phyloP scores from a whole-genome alignment of 1,140 invertebrate species.

The Berghia stephanieae region DNA sequence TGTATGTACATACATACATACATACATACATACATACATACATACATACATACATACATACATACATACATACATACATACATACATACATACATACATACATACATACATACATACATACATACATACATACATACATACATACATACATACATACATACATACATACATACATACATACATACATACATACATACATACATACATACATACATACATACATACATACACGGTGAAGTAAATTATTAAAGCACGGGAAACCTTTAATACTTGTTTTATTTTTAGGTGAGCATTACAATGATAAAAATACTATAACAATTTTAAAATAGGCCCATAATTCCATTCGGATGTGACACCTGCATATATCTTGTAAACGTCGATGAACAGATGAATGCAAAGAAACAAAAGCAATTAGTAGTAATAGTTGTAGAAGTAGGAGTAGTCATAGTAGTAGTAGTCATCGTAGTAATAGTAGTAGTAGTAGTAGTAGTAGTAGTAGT shows the following conservation, averaged over 20 bases:
- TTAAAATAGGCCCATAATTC: too few relatives aligned
- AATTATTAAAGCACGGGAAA: not conserved
- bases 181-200: not conserved
- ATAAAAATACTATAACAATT: too few relatives aligned
- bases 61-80: slow-evolving; percentile 17
- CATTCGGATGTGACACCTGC: too few relatives aligned
- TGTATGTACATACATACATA: not conserved
- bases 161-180: not conserved
- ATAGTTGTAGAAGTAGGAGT: too few relatives aligned
- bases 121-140: not conserved
- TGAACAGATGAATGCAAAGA: too few relatives aligned
- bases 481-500: not conserved
- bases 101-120: slow-evolving; percentile 1
- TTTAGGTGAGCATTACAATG: too few relatives aligned
- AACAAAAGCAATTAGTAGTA: too few relatives aligned
- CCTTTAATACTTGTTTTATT: not conserved
- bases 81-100: slow-evolving; percentile 17
- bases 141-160: not conserved
- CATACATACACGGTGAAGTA: not conserved
- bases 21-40: not conserved
- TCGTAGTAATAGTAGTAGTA: too few relatives aligned
- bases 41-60: not conserved
- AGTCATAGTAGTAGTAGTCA: too few relatives aligned
- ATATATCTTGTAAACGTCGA: too few relatives aligned
- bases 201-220: slow-evolving; percentile 17